A percentile compares a stretch with the other conserved stretches of the same genome.
These are phyloP conservation scores for Copidosoma floridanum DNA, from an alignment of 1,140 invertebrate species.

Conservation along the genomic window DNA sequence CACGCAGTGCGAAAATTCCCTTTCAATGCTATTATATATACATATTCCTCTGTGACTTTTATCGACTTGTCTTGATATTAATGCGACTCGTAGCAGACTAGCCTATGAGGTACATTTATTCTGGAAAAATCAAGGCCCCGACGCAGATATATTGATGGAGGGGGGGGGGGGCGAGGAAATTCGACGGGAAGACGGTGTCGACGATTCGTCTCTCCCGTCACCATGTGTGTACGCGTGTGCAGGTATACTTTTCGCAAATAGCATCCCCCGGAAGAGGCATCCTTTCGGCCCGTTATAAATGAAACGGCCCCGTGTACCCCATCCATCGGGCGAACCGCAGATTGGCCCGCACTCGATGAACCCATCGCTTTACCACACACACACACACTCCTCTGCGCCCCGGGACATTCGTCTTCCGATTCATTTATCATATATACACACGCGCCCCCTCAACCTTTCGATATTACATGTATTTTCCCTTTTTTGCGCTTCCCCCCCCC, in stretches of 20 bases:
- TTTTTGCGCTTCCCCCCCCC: background rate
- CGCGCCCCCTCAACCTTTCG: too few species aligned
- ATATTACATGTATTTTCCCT: too few species aligned
- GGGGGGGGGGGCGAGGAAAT: background rate
- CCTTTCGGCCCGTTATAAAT: slow-evolving; percentile 46
- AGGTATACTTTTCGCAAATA: slow-evolving; percentile 36
- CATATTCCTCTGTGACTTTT: too few species aligned
- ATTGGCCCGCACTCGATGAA: slow-evolving; percentile 43
- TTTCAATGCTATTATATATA: too few species aligned
- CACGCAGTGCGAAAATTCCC: too few species aligned
- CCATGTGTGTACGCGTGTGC: too few species aligned
- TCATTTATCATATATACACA: slow-evolving; percentile 7
- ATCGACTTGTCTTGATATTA: too few species aligned
- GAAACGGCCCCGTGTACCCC: slow-evolving; percentile 38
- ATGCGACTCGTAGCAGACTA: too few species aligned
- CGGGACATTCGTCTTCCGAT: slow-evolving; percentile 15
- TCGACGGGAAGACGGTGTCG: slow-evolving; percentile 37
- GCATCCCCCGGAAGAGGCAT: slow-evolving; percentile 41
- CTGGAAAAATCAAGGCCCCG: too few species aligned
- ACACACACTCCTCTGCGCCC: slow-evolving; percentile 24
- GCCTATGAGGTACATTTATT: too few species aligned
- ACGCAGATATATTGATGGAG: slow-evolving; percentile 6
- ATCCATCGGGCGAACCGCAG: slow-evolving; percentile 33
- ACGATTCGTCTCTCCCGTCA: slow-evolving; percentile 52
- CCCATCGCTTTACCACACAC: slow-evolving; percentile 45